Base-by-base conservation (phyloP, 1,140 invertebrate genomes). In the Drosophila bipectinata region DNA sequence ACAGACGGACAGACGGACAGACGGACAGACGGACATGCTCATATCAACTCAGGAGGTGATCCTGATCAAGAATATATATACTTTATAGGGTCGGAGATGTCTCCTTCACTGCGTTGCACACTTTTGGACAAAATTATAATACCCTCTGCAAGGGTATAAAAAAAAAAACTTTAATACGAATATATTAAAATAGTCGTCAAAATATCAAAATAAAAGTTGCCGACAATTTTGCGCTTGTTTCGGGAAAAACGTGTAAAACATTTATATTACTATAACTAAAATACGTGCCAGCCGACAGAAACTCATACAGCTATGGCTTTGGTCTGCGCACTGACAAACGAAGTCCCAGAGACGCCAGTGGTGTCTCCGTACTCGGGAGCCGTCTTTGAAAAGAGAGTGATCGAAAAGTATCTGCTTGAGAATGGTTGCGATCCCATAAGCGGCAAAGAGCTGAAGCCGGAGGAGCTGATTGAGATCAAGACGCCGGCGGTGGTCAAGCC, bases 381-480 rank as follows among this genome's bases (percentile, higher is more conserved):
- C 44, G 95, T 99, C 44, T 99, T 99, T 93, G 99, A 99, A 90
- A 97, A 94, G 88, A 94, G 99, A 10, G 95, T 99, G 3, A 98
- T 99, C 78, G 97, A 99, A 90, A 99, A 99, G 93, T 99, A 98
- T 91, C 95, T 99, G 30, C 93, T 95, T 68, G 98, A 99, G 93
- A 98, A 99, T 95, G 98, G 98, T 18, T 95, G 96, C 9, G 99
- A 99, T 93, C 99, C 99, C 7, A 96, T 99, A 34, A 98, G 94
- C 92, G 97, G 97, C 26, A 97, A 98, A 92, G 96, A 98, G 71
- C 92, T 99, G 1, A 93, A 94, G 21, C 91, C 95, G 6, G 98
- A 99, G 61, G 95, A 97, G 89, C 94, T 99, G 5, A 97, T 99
- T 90, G 98, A 99, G 81, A 94, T 99, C 9, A 99, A 99, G 95